Base-by-base conservation (phyloP, 2,888 invertebrate species). In the Vandiemenella viatica region DNA sequence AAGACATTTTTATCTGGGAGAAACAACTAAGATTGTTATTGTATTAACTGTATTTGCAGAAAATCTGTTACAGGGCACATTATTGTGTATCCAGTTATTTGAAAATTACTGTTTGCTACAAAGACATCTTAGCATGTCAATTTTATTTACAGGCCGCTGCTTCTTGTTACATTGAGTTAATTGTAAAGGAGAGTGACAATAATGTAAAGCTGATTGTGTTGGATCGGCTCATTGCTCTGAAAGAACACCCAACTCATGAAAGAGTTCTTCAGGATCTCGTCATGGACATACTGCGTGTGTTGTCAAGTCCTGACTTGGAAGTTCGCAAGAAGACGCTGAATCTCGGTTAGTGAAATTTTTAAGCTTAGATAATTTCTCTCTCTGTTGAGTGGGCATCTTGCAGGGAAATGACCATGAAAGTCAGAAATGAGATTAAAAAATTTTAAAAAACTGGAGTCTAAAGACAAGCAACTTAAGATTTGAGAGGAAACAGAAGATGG, bases 131-230 rank as follows among this genome's bases (percentile, higher is more conserved):
- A n/a, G n/a, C n/a, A n/a, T n/a, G n/a, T n/a, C n/a, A n/a, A n/a
- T n/a, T n/a, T 32, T 13, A 32, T 32, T 32, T 32, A 2, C n/a
- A 76, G 78, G 93, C 93, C 22, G 98, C 98, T 1, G 97, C 97
- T 2, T 85, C 86, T 37, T 95, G 96, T 67, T 98, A 98, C 70
- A 97, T 99, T 61, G 98, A 99, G 63, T 71, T 99, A 57, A 92
- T 98, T 53, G 87, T 97, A n/a, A 98, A 97, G 67, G 98, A 98
- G 67, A 95, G 95, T 67, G 98, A 98, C 68, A 98, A 99, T 71
- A 98, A 99, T 71, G 97, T 99, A 15, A 98, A 99, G 71, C 73
- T 99, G 50, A 99, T 99, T 58, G 97, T 98, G 7, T 72, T 98
- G 60, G 96, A 95, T 61, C 79, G 96, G 17, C 72, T 99, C 54